Percentiles rank a stretch among this genome's conserved stretches.
These are phyloP conservation scores for Sitobion miscanthi DNA, from an alignment of 1,140 invertebrate genomes.

Conservation along the genomic window DNA sequence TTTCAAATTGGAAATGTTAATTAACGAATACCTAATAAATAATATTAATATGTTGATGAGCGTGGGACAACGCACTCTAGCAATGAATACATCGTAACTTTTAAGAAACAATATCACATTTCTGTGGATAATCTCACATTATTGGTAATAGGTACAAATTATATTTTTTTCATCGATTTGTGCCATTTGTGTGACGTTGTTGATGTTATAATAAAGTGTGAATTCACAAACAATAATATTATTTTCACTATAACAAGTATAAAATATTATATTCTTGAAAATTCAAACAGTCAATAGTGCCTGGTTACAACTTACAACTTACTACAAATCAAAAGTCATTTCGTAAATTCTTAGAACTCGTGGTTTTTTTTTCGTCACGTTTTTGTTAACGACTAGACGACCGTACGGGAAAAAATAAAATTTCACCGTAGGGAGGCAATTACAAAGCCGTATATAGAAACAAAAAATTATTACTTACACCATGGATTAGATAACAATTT, in stretches of 20 bases:
- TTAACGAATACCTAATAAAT: neutral
- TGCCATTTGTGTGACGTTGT: neutral
- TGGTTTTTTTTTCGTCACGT: neutral
- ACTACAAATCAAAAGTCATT: neutral
- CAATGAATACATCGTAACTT: neutral
- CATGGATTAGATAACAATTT: neutral
- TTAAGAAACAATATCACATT: neutral
- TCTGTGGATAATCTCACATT: neutral
- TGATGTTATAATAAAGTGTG: neutral
- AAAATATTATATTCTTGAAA: neutral
- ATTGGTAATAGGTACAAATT: neutral
- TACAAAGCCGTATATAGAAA: neutral
- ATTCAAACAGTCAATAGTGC: neutral
- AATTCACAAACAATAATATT: neutral
- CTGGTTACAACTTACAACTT: neutral
- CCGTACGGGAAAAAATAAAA: neutral
- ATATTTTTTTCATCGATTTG: neutral
- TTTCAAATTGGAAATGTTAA: neutral
- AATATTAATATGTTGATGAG: neutral
- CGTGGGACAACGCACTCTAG: neutral
- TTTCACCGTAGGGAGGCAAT: neutral
- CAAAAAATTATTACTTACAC: neutral
- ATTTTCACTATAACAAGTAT: neutral
- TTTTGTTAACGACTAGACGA: neutral
- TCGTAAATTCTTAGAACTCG: neutral